phyloP scores from a whole-genome alignment of 1,140 invertebrate genomes.

The Drosophila pruinosa region DNA sequence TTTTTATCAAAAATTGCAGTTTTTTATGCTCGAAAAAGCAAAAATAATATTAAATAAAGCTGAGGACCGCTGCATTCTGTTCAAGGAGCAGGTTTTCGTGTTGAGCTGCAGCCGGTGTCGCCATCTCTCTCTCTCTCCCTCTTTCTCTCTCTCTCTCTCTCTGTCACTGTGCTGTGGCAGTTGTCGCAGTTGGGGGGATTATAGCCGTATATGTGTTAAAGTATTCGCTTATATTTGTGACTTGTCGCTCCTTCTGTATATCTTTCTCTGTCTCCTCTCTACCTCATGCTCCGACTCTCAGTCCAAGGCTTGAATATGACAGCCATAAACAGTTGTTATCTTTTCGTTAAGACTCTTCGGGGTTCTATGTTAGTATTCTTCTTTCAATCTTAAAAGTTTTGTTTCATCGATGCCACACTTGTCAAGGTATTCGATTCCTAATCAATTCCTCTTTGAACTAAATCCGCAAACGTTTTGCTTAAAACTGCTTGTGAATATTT shows the following conservation, averaged over 20 bases:
- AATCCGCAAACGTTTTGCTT: too few species aligned
- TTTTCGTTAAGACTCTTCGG: not conserved
- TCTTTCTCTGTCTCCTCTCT: not conserved
- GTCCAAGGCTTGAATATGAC: not conserved
- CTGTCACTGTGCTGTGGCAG: conserved; percentile 15
- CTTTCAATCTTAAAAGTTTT: too few species aligned
- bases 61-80: conserved; percentile 28
- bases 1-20: conserved; percentile 6
- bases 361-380: too few species aligned
- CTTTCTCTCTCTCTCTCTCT: not conserved
- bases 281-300: not conserved
- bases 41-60: conserved; percentile 4
- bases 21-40: not conserved
- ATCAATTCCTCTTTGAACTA: too few species aligned
- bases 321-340: not conserved
- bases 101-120: conserved; percentile 15
- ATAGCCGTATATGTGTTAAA: conserved; percentile 22
- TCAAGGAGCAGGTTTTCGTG: conserved; percentile 61
- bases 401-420: too few species aligned
- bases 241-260: not conserved
- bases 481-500: too few species aligned
- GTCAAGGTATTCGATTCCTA: too few species aligned
- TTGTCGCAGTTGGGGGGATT: conserved; percentile 52
- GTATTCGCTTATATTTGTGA: not conserved
- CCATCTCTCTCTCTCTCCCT: not conserved